A percentile compares a stretch with the other conserved stretches of the same genome.
phyloP scores from a whole-genome alignment of 1,140 invertebrate genomes.

The Calephelis virginiensis region DNA sequence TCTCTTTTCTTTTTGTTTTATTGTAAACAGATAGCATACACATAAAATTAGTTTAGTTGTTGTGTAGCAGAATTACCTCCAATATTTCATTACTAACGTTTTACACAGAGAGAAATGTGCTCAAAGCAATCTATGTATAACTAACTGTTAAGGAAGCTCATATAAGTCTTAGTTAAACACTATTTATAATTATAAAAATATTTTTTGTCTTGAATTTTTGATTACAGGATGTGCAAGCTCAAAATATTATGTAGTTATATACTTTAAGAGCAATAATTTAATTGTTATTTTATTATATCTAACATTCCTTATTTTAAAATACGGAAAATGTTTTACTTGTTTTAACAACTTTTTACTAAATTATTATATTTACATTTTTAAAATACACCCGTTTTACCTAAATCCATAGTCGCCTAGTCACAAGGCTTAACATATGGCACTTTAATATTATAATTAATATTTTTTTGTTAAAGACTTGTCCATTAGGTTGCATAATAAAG shows the following conservation, averaged over 20 bases:
- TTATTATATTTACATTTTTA: too few species aligned
- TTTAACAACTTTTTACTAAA: too few species aligned
- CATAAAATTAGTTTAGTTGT: too few species aligned
- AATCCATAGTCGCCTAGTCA: background rate
- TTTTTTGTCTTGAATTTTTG: background rate
- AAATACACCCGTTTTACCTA: too few species aligned
- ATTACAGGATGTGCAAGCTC: background rate
- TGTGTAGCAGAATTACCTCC: too few species aligned
- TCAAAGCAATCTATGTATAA: background rate
- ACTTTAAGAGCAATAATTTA: too few species aligned
- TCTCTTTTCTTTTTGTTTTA: too few species aligned
- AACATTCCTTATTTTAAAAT: too few species aligned
- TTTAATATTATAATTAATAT: background rate
- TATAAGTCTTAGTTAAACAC: background rate
- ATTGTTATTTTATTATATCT: too few species aligned
- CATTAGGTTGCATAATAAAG: conserved; percentile 4
- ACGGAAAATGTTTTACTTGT: too few species aligned
- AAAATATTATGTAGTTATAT: background rate
- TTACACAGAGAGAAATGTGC: background rate
- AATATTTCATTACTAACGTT: background rate
- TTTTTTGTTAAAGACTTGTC: background rate
- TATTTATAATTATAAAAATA: background rate
- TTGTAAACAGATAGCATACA: too few species aligned
- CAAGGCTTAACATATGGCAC: background rate
- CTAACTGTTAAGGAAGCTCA: background rate